A percentile compares a stretch with the other conserved stretches of the same genome.
These are phyloP conservation scores for Lipotes vexillifer DNA, from an alignment of 2,113 vertebrate genomes.

Conservation along the genomic window DNA sequence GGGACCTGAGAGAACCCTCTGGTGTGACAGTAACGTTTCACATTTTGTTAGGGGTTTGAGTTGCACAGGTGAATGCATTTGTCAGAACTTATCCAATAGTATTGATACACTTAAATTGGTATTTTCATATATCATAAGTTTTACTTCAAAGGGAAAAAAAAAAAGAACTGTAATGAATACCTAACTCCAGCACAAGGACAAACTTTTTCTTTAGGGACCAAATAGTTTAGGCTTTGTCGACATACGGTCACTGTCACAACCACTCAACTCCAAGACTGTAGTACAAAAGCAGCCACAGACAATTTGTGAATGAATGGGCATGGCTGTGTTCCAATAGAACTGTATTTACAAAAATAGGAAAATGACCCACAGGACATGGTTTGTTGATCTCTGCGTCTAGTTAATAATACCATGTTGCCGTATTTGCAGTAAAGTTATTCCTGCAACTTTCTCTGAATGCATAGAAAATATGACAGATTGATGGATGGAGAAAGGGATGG, in stretches of 20 bases:
- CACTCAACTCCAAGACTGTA: neutral
- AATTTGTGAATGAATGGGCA: neutral
- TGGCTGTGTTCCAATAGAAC: neutral
- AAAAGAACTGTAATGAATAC: neutral
- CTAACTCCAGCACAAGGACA: neutral
- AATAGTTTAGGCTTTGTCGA: neutral
- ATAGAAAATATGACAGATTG: neutral
- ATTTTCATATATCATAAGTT: neutral
- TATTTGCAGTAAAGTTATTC: neutral
- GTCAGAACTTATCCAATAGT: neutral
- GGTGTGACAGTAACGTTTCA: neutral
- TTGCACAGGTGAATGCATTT: neutral
- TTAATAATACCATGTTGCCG: neutral
- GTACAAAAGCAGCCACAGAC: neutral
- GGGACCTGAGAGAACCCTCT: neutral
- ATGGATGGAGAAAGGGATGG: neutral
- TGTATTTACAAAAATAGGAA: neutral
- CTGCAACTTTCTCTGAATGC: neutral
- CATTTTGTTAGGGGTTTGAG: neutral
- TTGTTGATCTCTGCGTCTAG: neutral
- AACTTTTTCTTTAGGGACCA: neutral
- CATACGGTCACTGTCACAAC: neutral
- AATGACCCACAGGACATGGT: neutral
- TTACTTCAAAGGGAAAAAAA: neutral
- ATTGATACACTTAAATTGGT: neutral